These are phyloP conservation scores for Perodicticus potto DNA, from an alignment of 2,797 vertebrate genomes.

Conservation along the genomic window DNA sequence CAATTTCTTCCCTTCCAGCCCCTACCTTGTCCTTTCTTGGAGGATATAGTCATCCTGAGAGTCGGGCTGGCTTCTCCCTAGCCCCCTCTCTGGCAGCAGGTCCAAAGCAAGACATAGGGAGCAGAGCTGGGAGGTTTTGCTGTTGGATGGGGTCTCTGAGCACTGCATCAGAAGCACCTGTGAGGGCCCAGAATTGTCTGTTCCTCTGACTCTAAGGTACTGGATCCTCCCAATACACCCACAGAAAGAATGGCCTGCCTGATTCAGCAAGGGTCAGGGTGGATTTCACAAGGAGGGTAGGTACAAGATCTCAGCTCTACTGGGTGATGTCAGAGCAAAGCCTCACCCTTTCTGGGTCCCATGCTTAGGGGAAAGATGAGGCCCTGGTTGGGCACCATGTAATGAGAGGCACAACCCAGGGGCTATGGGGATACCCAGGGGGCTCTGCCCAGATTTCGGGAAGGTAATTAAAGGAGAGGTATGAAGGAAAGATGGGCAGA, in stretches of 20 bases:
- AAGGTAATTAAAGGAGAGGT: neutral
- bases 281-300: fast-evolving
- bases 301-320: neutral
- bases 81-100: neutral
- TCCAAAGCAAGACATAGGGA: neutral
- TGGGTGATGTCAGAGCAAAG: neutral
- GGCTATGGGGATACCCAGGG: neutral
- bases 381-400: neutral
- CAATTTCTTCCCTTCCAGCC: neutral
- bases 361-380: neutral
- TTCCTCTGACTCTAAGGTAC: neutral
- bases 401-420: too few species aligned
- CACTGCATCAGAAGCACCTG: neutral
- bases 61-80: neutral
- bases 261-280: neutral
- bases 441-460: neutral
- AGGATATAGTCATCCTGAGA: neutral
- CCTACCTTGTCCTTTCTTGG: neutral
- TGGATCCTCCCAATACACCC: too few species aligned
- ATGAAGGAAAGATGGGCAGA: neutral
- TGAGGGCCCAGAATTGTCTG: neutral
- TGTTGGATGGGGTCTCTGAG: neutral
- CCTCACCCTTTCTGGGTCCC: neutral
- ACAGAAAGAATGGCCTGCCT: neutral
- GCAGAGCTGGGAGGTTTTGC: neutral